These are phyloP conservation scores for Oxycera nigricornis DNA, from an alignment of 2,888 invertebrate species.

Conservation along the genomic window DNA sequence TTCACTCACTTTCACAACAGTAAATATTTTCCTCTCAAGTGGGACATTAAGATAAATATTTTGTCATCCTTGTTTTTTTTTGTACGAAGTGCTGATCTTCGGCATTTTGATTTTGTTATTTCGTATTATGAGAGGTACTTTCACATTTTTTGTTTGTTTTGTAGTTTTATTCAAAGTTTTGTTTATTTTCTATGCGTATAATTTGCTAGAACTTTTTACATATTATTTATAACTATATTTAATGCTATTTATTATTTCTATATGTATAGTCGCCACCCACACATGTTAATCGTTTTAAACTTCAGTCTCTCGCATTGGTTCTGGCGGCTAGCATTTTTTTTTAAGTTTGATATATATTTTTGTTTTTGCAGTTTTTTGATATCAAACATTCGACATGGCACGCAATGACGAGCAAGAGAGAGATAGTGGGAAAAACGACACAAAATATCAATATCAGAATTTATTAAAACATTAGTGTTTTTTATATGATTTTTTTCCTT, in stretches of 20 bases:
- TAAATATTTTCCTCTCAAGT: too few species aligned
- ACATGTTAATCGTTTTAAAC: constrained; percentile 64
- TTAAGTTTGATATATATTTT: constrained; percentile 60
- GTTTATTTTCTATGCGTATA: constrained; percentile 21
- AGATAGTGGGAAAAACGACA: constrained; percentile 29
- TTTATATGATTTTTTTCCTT: neutral
- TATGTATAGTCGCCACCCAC: constrained; percentile 11
- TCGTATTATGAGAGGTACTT: neutral
- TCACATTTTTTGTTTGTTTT: constrained; percentile 1
- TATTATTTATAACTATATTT: constrained; percentile 14
- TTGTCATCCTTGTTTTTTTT: neutral
- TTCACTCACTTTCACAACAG: too few species aligned
- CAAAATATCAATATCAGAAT: constrained; percentile 34
- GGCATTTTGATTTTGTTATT: neutral
- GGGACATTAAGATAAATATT: too few species aligned
- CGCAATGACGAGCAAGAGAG: constrained; percentile 12
- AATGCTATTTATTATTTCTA: constrained; percentile 13
- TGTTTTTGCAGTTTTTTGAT: neutral
- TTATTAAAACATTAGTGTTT: neutral
- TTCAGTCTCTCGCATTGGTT: constrained; percentile 79
- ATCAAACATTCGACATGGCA: neutral
- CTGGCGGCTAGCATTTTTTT: constrained; percentile 67
- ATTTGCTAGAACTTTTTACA: constrained; percentile 22
- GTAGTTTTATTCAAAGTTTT: constrained; percentile 14
- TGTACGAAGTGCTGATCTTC: neutral